Evolutionary conservation across 2,797 vertebrate genomes (phyloP), one percentile per base, ranked within the genome.

Genomic region (Acipenser ruthenus): DNA sequence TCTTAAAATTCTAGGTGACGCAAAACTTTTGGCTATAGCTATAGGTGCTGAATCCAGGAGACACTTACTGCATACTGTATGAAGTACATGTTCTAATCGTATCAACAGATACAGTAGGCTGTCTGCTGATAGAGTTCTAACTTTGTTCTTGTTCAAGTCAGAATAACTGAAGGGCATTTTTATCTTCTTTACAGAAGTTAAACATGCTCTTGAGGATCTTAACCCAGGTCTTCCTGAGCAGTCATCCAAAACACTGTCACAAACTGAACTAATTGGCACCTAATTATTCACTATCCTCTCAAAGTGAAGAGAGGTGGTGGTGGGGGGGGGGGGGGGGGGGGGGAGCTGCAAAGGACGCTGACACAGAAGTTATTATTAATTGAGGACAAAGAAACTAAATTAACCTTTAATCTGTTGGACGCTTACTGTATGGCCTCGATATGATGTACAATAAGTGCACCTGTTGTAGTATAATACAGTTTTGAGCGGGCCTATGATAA

Each of bases 341-440:
- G 37, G 37, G 37, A 5, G 3, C 4, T 37, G 37, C 5, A 37
- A 62, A 50, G 50, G 62, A 64, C 47, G 53, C 65, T 65, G 70
- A 53, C n/a, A 6, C 7, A 59, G 70, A 58, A 63, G 66, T 50
- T 49, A 70, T 59, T 67, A 65, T 68, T 68, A 65, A 67, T 67
- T 62, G 67, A 37, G 58, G 48, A 13, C 64, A 15, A 13, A 64
- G 68, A 62, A 62, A 58, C 51, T 50, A 37, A 56, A 63, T 67
- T 61, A 67, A 63, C 49, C 12, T 11, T 56, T 55, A n/a, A 49
- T 62, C 49, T 62, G 50, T 56, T 65, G 58, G 7, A 55, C 4
- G 23, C 47, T 47, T 47, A 55, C 9, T 55, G 3, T 37, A 37
- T 37, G 37, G 37, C 37, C 37, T 5, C 37, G 5, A 5, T n/a